A percentile compares a stretch with the other conserved stretches of the same genome.
phyloP scores from a whole-genome alignment of 2,113 vertebrate species.

The Alethe castanea region DNA sequence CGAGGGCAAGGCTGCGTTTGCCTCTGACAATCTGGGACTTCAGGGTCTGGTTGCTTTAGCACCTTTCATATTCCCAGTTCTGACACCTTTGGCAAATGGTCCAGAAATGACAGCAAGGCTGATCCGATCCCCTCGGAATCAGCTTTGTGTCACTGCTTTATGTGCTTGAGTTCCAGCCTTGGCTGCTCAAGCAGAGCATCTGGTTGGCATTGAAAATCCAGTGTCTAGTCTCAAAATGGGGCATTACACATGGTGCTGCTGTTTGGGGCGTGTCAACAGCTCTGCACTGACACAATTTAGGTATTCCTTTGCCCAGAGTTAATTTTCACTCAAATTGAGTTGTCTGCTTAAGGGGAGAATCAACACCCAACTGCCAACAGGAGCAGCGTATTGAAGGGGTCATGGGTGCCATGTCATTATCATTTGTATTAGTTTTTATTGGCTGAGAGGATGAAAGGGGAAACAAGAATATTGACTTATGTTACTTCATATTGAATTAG shows the following conservation, averaged over 20 bases:
- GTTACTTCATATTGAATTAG: slow-evolving; percentile 43
- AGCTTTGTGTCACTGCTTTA: background rate
- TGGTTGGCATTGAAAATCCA: background rate
- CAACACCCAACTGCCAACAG: background rate
- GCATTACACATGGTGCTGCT: fast-evolving
- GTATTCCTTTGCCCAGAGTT: slow-evolving; percentile 10
- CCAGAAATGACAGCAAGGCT: background rate
- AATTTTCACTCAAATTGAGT: slow-evolving; percentile 42
- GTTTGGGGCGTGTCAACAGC: background rate
- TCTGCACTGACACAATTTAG: background rate
- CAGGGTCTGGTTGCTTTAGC: background rate
- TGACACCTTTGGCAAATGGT: background rate
- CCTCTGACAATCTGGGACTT: background rate
- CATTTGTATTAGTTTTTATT: slow-evolving; percentile 41
- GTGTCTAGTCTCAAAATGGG: fast-evolving
- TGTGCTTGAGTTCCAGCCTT: background rate
- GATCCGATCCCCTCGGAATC: background rate
- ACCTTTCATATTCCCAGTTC: background rate
- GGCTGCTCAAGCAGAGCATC: background rate
- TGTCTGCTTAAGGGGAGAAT: slow-evolving; percentile 55
- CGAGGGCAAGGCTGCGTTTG: background rate
- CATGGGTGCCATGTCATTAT: background rate
- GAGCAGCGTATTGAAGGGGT: background rate
- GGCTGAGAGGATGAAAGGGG: slow-evolving; percentile 53
- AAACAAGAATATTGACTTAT: slow-evolving; percentile 48